phyloP scores from a whole-genome alignment of 1,140 invertebrate species.

The Thaumatotibia leucotreta region DNA sequence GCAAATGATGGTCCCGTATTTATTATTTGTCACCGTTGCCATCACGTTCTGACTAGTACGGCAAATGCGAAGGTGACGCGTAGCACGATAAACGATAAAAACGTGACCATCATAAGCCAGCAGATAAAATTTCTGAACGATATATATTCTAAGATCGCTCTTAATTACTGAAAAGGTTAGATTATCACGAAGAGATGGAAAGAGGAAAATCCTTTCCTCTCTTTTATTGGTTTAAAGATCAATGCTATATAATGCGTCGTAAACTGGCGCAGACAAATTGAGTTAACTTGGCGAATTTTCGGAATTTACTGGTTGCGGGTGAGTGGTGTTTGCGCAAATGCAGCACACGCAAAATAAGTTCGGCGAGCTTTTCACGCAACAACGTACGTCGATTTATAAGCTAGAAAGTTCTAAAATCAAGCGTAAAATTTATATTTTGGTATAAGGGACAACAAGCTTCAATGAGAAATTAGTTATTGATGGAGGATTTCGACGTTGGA shows the following conservation, averaged over 20 bases:
- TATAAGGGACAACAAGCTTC: too few relatives aligned
- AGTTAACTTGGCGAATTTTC: constrained; percentile 8
- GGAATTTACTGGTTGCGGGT: constrained; percentile 3
- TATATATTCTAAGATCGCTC: neutral
- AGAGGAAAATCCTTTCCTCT: neutral
- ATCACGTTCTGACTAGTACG: too few relatives aligned
- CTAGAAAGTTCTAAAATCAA: too few relatives aligned
- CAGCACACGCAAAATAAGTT: neutral
- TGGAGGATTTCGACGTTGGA: too few relatives aligned
- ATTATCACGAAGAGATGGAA: neutral
- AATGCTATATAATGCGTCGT: neutral
- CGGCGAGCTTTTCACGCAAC: neutral
- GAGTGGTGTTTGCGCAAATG: constrained; percentile 1
- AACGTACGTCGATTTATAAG: neutral
- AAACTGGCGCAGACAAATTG: constrained; percentile 2
- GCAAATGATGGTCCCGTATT: too few relatives aligned
- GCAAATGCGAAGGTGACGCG: too few relatives aligned
- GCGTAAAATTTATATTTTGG: too few relatives aligned
- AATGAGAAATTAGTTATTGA: too few relatives aligned
- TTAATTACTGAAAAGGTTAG: neutral
- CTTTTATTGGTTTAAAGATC: neutral
- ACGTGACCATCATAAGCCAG: too few relatives aligned
- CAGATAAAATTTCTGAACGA: neutral
- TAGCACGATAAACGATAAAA: too few relatives aligned
- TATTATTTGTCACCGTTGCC: too few relatives aligned